phyloP scores from a whole-genome alignment of 2,888 invertebrate species.

The Tricholauxania praeusta region DNA sequence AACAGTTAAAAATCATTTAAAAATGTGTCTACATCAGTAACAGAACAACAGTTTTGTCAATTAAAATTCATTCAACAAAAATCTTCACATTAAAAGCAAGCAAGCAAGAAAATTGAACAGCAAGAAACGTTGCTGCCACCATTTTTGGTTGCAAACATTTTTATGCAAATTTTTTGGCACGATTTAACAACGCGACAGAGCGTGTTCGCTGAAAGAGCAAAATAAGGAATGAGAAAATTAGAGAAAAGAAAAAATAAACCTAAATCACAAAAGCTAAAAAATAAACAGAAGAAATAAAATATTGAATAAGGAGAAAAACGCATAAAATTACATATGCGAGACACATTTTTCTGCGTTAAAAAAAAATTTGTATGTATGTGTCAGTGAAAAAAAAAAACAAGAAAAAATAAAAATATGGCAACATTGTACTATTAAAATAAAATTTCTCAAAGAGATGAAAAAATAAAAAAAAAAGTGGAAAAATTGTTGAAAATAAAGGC shows the following conservation, averaged over 20 bases:
- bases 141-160: slow-evolving; percentile 13
- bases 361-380: neutral
- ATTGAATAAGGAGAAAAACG: neutral
- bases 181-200: neutral
- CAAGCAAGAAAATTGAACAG: neutral
- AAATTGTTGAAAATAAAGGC: neutral
- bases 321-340: neutral
- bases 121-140: neutral
- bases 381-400: neutral
- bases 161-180: slow-evolving; percentile 6
- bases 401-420: neutral
- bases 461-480: neutral
- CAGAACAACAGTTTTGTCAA: neutral
- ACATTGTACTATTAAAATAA: neutral
- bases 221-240: neutral
- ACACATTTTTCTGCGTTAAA: neutral
- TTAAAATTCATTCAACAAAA: slow-evolving; percentile 16
- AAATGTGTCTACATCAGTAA: too few relatives aligned
- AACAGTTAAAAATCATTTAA: too few relatives aligned
- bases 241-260: slow-evolving; percentile 2
- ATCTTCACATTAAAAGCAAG: too few relatives aligned
- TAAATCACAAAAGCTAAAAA: neutral
- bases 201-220: neutral
- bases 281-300: neutral
- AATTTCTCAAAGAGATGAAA: neutral